These are phyloP conservation scores for Pipa parva DNA, from an alignment of 2,113 vertebrate species.

Conservation along the genomic window DNA sequence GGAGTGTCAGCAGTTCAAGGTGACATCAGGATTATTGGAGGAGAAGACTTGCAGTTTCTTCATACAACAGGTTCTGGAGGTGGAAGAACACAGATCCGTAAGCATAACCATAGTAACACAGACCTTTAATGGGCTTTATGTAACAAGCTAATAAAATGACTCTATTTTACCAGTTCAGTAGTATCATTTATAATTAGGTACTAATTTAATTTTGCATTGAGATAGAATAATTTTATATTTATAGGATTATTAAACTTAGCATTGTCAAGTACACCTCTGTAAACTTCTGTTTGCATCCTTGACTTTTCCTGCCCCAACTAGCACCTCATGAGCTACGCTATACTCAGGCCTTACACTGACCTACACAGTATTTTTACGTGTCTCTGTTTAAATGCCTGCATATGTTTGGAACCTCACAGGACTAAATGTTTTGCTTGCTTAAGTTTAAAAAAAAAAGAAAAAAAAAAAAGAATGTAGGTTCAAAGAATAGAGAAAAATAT, in stretches of 20 bases:
- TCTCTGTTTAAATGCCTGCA: neutral
- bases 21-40: too few relatives aligned
- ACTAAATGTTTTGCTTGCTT: neutral
- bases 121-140: too few relatives aligned
- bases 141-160: too few relatives aligned
- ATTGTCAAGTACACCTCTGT: neutral
- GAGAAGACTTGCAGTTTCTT: too few relatives aligned
- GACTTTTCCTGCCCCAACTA: neutral
- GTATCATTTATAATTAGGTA: too few relatives aligned
- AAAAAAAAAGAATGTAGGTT: neutral
- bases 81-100: too few relatives aligned
- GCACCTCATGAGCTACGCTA: neutral
- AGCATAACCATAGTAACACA: too few relatives aligned
- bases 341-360: neutral
- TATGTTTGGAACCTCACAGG: neutral
- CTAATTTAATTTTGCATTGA: too few relatives aligned
- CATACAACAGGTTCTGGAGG: too few relatives aligned
- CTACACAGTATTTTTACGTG: neutral
- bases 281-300: neutral
- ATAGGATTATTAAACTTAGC: neutral
- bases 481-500: neutral
- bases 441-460: neutral
- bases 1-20: too few relatives aligned
- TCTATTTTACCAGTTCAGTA: too few relatives aligned
- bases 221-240: too few relatives aligned